phyloP scores from a whole-genome alignment of 1,140 invertebrate genomes.

The Acromyrmex heyeri region DNA sequence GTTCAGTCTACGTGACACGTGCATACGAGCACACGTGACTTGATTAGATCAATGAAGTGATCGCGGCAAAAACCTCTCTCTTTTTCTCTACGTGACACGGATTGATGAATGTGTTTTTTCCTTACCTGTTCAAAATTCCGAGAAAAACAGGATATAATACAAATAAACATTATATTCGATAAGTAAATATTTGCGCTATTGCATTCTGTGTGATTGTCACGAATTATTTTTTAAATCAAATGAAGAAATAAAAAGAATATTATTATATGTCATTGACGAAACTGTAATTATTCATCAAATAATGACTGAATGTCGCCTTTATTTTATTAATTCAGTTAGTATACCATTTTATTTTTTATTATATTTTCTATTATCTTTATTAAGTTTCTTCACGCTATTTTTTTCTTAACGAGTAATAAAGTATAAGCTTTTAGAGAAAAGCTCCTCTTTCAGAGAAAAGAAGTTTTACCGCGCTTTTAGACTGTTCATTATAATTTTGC shows the following conservation, averaged over 20 bases:
- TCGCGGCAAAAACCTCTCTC: neutral
- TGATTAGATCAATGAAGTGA: neutral
- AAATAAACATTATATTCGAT: neutral
- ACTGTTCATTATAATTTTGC: conserved; percentile 50
- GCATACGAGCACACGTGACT: neutral
- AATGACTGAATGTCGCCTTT: neutral
- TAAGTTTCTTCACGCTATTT: neutral
- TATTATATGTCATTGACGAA: neutral
- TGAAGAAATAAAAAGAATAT: neutral
- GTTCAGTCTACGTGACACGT: neutral
- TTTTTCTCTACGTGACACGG: neutral
- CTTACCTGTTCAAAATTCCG: neutral
- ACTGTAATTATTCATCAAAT: neutral
- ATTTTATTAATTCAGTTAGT: neutral
- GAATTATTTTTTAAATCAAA: neutral
- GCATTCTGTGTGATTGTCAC: neutral
- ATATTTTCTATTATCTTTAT: neutral
- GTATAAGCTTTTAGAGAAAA: neutral
- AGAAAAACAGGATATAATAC: neutral
- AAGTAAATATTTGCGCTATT: neutral
- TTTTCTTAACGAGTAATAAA: neutral
- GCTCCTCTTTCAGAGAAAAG: neutral
- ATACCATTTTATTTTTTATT: neutral
- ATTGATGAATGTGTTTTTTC: neutral
- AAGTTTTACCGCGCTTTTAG: conserved; percentile 7